These are phyloP conservation scores for Mythimna ferrago DNA, from an alignment of 2,888 invertebrate species.

Conservation along the genomic window DNA sequence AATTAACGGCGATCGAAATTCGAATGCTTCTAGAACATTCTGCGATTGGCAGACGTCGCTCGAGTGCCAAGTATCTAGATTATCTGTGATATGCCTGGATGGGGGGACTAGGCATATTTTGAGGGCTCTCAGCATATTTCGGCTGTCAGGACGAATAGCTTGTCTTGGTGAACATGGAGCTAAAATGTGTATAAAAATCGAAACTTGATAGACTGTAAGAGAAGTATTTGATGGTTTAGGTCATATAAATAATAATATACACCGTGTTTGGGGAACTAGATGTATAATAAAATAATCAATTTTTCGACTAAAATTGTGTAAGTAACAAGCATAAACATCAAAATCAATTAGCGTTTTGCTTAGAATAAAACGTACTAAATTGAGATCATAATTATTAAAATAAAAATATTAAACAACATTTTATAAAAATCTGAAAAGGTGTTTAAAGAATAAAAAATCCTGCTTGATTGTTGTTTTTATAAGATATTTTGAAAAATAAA, in stretches of 20 bases:
- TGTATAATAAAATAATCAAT: no score
- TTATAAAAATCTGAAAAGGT: not conserved
- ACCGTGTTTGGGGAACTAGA: not conserved
- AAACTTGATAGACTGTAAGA: not conserved
- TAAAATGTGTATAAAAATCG: not conserved
- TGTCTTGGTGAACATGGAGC: constrained; percentile 7
- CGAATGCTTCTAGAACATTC: constrained; percentile 56
- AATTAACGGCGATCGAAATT: constrained; percentile 61
- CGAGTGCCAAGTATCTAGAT: constrained; percentile 36
- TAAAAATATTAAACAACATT: not conserved
- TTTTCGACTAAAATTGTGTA: no score
- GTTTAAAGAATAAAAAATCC: not conserved
- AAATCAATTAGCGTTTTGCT: no score
- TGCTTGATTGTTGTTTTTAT: not conserved
- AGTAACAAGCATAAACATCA: no score
- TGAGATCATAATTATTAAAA: not conserved
- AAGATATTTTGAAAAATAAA: not conserved
- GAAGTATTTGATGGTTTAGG: not conserved
- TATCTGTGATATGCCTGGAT: constrained; percentile 50
- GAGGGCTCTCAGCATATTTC: constrained; percentile 43
- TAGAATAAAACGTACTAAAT: not conserved
- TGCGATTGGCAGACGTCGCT: constrained; percentile 49
- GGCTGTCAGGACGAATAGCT: constrained; percentile 25
- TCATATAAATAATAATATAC: not conserved
- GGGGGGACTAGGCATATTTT: not conserved